Base-by-base conservation (phyloP, 2,113 vertebrate species). In the Percopsis transmontana region DNA sequence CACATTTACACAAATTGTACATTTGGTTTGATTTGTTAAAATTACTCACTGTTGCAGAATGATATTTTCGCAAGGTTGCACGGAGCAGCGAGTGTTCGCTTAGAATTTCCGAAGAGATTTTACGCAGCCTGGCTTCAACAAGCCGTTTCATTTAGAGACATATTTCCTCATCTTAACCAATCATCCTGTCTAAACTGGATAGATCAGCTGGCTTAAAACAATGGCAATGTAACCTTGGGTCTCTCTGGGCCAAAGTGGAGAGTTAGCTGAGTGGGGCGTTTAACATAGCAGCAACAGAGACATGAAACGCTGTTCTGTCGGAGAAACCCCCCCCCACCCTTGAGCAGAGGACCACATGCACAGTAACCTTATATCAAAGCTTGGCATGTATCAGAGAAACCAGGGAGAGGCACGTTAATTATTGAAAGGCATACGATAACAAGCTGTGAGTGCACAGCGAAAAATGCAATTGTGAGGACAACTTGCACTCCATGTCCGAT, bases 291-390 rank as follows among this genome's bases (percentile, higher is more conserved):
- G 27, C 5, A 33, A 33, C 8, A 33, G 5, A 76, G 68, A 85
- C 71, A 85, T 85, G 74, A 88, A 87, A 88, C 69, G 47, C 61
- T 74, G 23, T 27, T 23, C 67, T 71, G 56, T 64, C 54, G 72
- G 72, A 84, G 73, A 77, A 62, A 72, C 74, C 51, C 33, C 70
- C 72, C 79, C 85, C 89, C 81, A 86, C 85, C 77, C 89, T 70
- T 7, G 8, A 33, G 27, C 27, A 33, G 27, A 76, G 83, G 84
- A 89, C 87, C 86, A 72, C 67, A 53, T 87, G 88, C 82, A 33
- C 63, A 75, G 86, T 90, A 92, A 91, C 91, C 89, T 91, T 87
- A 89, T 90, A 91, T 92, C 90, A 92, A 92, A 92, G 89, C 81
- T 66, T 79, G 74, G 83, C 80, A 79, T 87, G 88, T 87, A 74